Evolutionary conservation across 2,888 invertebrate genomes (phyloP).

Genomic region (Drosophila picticornis): DNA sequence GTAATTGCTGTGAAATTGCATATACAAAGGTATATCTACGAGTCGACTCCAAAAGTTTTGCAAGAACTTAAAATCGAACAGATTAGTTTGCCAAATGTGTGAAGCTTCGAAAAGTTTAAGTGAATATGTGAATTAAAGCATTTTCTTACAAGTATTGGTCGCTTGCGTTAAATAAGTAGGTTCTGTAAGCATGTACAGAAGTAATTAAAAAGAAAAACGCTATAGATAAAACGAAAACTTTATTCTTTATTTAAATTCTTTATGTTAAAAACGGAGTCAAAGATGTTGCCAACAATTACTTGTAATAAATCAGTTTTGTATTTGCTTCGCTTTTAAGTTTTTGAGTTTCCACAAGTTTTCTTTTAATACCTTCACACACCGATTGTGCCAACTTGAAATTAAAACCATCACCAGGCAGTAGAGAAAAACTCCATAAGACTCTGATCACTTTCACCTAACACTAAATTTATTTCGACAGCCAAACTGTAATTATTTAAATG

Average conservation of each 20-base stretch:
- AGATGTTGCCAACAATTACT: background rate
- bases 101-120: constrained; percentile 18
- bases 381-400: background rate
- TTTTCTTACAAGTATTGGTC: background rate
- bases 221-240: background rate
- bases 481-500: constrained; percentile 43
- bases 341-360: background rate
- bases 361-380: background rate
- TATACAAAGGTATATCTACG: constrained; percentile 42
- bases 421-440: constrained; percentile 11
- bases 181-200: background rate
- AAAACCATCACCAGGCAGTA: constrained; percentile 10
- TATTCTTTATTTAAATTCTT: too few relatives aligned
- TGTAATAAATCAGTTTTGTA: background rate
- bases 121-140: constrained; percentile 8
- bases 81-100: constrained; percentile 11
- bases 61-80: constrained; percentile 11
- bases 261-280: background rate
- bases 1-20: constrained; percentile 74
- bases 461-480: constrained; percentile 15
- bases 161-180: background rate
- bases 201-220: too few relatives aligned
- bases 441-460: constrained; percentile 45
- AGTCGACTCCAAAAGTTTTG: constrained; percentile 30
- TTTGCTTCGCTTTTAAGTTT: background rate